Conservation (phyloP, 2,797 vertebrate genomes). For the Malurus leucopterus region DNA sequence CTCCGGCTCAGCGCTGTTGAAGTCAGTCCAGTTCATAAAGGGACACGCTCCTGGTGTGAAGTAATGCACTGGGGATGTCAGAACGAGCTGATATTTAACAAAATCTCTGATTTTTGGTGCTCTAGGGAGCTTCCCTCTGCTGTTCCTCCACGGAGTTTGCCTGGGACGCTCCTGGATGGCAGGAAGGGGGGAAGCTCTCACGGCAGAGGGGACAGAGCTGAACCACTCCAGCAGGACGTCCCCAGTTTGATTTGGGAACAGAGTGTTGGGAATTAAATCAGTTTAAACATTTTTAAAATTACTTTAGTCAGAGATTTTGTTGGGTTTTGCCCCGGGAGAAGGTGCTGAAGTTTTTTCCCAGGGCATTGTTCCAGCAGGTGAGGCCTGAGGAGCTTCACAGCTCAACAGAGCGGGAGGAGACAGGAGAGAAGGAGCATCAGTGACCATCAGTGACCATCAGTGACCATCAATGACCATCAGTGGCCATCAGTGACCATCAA, state of each 20-base stretch:
- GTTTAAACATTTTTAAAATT: no score
- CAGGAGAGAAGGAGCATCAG: no score
- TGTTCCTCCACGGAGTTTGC: rapidly evolving
- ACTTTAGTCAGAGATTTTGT: no score
- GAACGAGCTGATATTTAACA: not conserved
- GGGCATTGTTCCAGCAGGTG: no score
- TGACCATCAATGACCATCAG: no score
- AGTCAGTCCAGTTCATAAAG: rapidly evolving
- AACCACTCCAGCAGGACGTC: not conserved
- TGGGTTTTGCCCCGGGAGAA: no score
- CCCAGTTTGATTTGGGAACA: not conserved
- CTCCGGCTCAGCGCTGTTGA: not conserved
- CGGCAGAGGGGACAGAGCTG: not conserved
- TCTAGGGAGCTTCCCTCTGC: rapidly evolving
- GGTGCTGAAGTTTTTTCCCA: no score
- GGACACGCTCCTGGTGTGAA: rapidly evolving
- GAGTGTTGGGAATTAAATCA: not conserved
- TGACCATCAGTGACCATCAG: no score
- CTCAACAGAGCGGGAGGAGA: no score
- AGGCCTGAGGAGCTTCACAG: no score
- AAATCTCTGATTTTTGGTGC: not conserved
- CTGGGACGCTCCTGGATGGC: not conserved
- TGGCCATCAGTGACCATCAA: no score
- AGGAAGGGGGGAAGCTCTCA: not conserved
- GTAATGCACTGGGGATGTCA: not conserved